Evolutionary conservation across 2,888 invertebrate genomes (phyloP), one percentile per base, ranked within the genome.

Genomic region (Xestia rhomboidea): DNA sequence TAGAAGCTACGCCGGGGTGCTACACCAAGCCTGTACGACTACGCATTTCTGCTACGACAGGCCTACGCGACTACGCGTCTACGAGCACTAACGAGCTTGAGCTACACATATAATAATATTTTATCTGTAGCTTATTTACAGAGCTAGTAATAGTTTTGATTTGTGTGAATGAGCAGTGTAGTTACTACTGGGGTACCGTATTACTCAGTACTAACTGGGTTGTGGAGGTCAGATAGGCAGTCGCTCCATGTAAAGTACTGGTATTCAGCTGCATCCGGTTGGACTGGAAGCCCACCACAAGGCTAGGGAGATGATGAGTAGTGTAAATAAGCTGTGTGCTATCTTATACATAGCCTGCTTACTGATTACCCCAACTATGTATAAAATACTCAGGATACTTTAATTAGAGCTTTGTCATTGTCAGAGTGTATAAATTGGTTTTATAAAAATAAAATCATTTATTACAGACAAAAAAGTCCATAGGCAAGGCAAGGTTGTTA

Each of bases 51-150:
- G 41, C 46, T 74, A 49, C 69, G 64, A 27, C 2, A 30, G 15
- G 60, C 27, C 76, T 46, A 64, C 76, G 62, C 49, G 46, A 21
- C 76, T 38, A 64, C 74, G 62, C 41, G n/a, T 11, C 77, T 63
- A 68, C 51, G 57, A 18, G 41, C 64, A 8, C 18, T 30, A n/a
- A n/a, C n/a, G 34, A 63, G 38, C 1, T 21, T 64, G 5, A 10
- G 18, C 24, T 76, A 75, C 38, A n/a, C 2, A 30, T 38, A 24
- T 46, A 49, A 24, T 46, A 49, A 49, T 51, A 11, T 24, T 51
- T 10, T 41, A 41, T 41, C 41, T 38, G 38, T 38, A 38, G 38
- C n/a, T n/a, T n/a, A n/a, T n/a, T n/a, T n/a, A n/a, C n/a, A n/a
- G n/a, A n/a, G n/a, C n/a, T n/a, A n/a, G n/a, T n/a, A n/a, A n/a